Percentiles rank a stretch among this genome's conserved stretches.
Evolutionary conservation across 2,888 invertebrate species (phyloP).

Genomic region (Acanthococcus lagerstroemiae): DNA sequence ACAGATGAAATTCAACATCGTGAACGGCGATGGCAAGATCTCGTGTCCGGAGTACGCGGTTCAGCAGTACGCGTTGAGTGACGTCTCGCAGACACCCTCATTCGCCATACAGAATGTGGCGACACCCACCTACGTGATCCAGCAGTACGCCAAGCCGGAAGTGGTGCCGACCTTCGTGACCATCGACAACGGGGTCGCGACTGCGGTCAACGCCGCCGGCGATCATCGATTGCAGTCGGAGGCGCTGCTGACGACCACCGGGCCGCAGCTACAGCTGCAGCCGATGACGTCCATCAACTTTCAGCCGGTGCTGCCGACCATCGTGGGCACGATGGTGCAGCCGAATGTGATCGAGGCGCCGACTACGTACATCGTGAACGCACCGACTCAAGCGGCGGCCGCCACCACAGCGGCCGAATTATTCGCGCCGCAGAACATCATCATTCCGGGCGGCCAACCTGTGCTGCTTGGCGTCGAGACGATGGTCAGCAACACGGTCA

Average conservation of each 20-base stretch:
- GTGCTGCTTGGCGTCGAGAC: constrained; percentile 76
- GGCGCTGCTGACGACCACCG: background rate
- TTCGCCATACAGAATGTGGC: constrained; percentile 11
- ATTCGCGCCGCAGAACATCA: constrained; percentile 43
- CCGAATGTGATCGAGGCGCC: constrained; percentile 47
- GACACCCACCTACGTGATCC: constrained; percentile 14
- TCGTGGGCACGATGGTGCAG: constrained; percentile 48
- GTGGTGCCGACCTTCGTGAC: constrained; percentile 15
- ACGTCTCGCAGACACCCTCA: background rate
- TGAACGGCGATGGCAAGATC: background rate
- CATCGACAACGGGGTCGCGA: constrained; percentile 13
- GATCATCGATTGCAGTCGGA: background rate
- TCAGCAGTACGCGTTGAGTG: background rate
- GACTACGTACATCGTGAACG: constrained; percentile 33
- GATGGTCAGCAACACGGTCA: constrained; percentile 76
- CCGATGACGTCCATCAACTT: constrained; percentile 3
- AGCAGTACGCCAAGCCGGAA: constrained; percentile 12
- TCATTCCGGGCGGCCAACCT: constrained; percentile 53
- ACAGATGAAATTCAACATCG: constrained; percentile 5
- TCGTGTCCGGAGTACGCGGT: background rate
- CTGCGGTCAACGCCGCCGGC: background rate
- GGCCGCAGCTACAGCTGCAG: constrained; percentile 1
- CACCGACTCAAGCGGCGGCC: constrained; percentile 47
- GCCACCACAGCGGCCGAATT: constrained; percentile 55
- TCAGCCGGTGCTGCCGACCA: constrained; percentile 42